Conservation (phyloP, 64 coral and sea anemone species). For the Dendrophyllia cribrosa region DNA sequence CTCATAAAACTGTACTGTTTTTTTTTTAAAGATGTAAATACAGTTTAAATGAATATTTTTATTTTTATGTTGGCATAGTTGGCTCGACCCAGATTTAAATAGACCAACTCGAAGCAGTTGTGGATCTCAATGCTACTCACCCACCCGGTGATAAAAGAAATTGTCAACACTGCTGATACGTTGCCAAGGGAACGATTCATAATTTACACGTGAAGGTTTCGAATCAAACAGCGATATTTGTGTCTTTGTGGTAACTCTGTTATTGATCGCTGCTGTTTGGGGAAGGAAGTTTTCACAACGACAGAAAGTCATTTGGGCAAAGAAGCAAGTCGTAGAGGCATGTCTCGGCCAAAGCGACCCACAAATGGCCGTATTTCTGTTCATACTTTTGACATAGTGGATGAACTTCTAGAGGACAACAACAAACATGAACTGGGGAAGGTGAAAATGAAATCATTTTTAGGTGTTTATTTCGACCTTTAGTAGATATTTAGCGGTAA, state of each 20-base stretch:
- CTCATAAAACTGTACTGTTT: too few species aligned
- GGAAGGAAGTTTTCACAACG: slow-evolving; percentile 37
- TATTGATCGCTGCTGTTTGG: slow-evolving; percentile 7
- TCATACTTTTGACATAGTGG: slow-evolving; percentile 85
- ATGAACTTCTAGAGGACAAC: slow-evolving; percentile 83
- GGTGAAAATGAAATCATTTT: slow-evolving; percentile 4
- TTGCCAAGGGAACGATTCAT: slow-evolving; percentile 77
- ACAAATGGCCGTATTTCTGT: slow-evolving; percentile 88
- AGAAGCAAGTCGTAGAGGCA: slow-evolving; percentile 23
- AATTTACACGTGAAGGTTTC: slow-evolving; percentile 78
- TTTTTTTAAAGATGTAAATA: too few species aligned
- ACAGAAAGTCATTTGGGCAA: slow-evolving; percentile 38
- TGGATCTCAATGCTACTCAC: neutral
- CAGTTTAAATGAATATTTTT: too few species aligned
- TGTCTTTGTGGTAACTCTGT: slow-evolving; percentile 15
- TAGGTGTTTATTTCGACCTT: neutral
- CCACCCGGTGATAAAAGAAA: neutral
- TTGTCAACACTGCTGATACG: neutral
- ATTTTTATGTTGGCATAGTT: too few species aligned
- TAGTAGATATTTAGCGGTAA: neutral
- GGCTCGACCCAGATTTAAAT: neutral
- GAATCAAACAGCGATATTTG: slow-evolving; percentile 1
- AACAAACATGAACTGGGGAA: slow-evolving; percentile 53
- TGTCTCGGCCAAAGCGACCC: slow-evolving; percentile 65
- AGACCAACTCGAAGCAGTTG: neutral